Evolutionary conservation across 2,113 vertebrate genomes (phyloP).

Genomic region (Sebastes schlegelii): DNA sequence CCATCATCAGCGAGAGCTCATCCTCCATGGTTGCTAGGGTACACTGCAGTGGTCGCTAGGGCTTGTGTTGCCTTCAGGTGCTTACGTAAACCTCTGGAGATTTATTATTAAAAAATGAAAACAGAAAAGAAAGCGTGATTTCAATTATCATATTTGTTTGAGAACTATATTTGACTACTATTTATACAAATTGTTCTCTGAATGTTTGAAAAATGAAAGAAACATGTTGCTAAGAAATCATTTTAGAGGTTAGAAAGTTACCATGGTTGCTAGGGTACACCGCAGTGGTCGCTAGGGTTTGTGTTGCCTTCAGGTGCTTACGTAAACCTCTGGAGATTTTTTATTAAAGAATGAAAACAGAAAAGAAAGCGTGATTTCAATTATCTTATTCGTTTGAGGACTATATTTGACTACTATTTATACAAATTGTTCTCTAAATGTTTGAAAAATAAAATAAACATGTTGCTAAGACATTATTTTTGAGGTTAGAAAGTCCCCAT

Average conservation of each 20-base stretch:
- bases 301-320: too few species aligned
- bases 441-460: too few species aligned
- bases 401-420: too few species aligned
- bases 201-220: too few species aligned
- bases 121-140: background rate
- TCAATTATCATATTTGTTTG: background rate
- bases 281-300: too few species aligned
- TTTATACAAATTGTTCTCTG: too few species aligned
- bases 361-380: background rate
- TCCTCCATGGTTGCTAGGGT: conserved; percentile 67
- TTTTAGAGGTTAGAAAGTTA: too few species aligned
- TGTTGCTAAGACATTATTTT: background rate
- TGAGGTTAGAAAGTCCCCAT: background rate
- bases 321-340: background rate
- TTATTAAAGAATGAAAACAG: background rate
- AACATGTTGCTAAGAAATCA: too few species aligned
- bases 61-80: conserved; percentile 24
- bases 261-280: too few species aligned
- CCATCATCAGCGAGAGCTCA: background rate
- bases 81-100: background rate
- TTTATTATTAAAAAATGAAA: background rate
- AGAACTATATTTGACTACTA: too few species aligned
- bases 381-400: background rate
- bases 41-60: conserved; percentile 57
- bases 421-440: too few species aligned